These are phyloP conservation scores for Henicopernis longicauda DNA, from an alignment of 2,113 vertebrate genomes.

Conservation along the genomic window DNA sequence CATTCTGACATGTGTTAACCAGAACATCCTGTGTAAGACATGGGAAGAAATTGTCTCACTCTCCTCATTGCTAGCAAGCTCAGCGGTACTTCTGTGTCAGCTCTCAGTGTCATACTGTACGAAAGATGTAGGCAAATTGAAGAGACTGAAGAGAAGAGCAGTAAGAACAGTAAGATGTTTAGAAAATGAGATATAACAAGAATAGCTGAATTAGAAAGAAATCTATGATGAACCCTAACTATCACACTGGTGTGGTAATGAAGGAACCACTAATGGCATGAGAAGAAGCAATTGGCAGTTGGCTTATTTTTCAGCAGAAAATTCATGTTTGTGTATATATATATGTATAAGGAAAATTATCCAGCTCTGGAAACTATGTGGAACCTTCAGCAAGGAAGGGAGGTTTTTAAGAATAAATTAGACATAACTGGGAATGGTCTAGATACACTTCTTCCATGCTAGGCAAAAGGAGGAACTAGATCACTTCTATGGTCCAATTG, in stretches of 20 bases:
- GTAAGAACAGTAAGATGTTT: background rate
- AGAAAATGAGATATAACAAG: background rate
- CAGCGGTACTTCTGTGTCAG: background rate
- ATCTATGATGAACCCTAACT: background rate
- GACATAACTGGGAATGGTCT: background rate
- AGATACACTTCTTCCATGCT: background rate
- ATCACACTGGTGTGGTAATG: background rate
- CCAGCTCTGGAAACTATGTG: background rate
- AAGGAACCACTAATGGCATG: background rate
- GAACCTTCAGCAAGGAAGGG: background rate
- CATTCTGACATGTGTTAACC: conserved; percentile 34
- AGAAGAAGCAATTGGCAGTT: background rate
- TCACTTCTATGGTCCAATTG: background rate
- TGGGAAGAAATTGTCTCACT: conserved; percentile 5
- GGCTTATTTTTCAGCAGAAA: background rate
- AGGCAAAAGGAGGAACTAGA: background rate
- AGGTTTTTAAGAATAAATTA: background rate
- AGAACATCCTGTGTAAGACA: conserved; percentile 43
- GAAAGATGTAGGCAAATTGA: background rate
- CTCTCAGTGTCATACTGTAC: background rate
- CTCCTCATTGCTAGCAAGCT: background rate
- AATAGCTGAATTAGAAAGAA: background rate
- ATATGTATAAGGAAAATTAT: background rate
- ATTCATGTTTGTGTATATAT: accelerated
- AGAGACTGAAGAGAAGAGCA: conserved; percentile 18